phyloP scores from a whole-genome alignment of 2,113 vertebrate genomes.

The Rostratula benghalensis region DNA sequence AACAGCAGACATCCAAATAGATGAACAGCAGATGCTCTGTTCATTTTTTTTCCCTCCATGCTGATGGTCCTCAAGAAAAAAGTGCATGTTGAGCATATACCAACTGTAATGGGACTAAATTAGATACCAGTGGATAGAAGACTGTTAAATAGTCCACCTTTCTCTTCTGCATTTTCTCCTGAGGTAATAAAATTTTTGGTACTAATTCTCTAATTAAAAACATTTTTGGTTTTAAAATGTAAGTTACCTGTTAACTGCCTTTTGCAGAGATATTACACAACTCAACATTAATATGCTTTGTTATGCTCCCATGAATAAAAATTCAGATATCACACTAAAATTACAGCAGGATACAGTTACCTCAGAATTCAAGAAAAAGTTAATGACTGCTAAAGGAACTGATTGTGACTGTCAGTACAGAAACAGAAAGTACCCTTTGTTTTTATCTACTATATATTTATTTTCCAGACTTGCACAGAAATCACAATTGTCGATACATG shows the following conservation, averaged over 20 bases:
- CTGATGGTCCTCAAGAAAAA: not conserved
- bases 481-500: not conserved
- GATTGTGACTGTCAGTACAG: not conserved
- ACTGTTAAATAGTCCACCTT: not conserved
- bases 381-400: not conserved
- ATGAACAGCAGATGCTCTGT: not conserved
- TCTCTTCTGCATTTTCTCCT: not conserved
- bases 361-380: not conserved
- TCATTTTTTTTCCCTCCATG: not conserved
- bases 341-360: not conserved
- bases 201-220: not conserved
- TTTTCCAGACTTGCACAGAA: not conserved
- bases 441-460: not conserved
- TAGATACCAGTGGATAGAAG: not conserved
- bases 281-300: not conserved
- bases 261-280: not conserved
- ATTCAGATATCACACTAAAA: not conserved
- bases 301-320: not conserved
- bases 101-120: not conserved
- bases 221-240: rapidly evolving
- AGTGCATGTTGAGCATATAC: not conserved
- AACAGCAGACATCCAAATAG: not conserved
- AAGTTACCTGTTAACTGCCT: not conserved
- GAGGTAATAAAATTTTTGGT: not conserved
- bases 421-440: not conserved